Evolutionary conservation across 2,113 vertebrate species (phyloP).

Genomic region (Ailurus styani): DNA sequence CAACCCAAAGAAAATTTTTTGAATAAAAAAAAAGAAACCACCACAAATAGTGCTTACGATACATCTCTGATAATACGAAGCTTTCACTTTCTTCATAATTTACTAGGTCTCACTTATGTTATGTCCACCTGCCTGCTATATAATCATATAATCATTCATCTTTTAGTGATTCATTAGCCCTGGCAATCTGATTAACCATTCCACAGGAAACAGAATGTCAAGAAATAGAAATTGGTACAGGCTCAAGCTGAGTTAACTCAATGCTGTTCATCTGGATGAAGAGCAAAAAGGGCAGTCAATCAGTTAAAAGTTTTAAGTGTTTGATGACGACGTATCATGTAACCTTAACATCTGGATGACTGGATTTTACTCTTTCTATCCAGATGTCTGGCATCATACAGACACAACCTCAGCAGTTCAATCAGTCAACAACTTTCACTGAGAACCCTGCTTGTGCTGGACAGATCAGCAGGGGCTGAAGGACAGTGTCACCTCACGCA

Average conservation of each 20-base stretch:
- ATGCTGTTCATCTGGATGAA: not conserved
- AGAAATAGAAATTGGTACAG: not conserved
- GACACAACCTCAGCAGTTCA: not conserved
- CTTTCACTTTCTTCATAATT: constrained; percentile 1
- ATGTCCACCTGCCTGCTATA: not conserved
- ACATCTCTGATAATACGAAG: not conserved
- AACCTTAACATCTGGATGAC: constrained; percentile 27
- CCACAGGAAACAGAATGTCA: not conserved
- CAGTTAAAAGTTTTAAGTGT: constrained; percentile 27
- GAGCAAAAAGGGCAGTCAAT: not conserved
- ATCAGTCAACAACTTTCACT: constrained; percentile 14
- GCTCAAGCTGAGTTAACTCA: constrained; percentile 1
- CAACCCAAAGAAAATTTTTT: constrained; percentile 25
- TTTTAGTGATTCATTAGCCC: not conserved
- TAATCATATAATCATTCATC: not conserved
- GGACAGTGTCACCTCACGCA: not conserved
- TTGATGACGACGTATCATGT: not conserved
- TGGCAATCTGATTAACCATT: not conserved
- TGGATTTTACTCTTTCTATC: not conserved
- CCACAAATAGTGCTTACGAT: not conserved
- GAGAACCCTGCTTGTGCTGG: not conserved
- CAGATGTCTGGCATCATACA: constrained; percentile 44
- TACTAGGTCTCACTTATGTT: not conserved
- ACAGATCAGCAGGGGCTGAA: not conserved
- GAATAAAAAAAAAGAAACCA: not conserved